These are phyloP conservation scores for Atta cephalotes DNA, from an alignment of 1,140 invertebrate species.

Conservation along the genomic window DNA sequence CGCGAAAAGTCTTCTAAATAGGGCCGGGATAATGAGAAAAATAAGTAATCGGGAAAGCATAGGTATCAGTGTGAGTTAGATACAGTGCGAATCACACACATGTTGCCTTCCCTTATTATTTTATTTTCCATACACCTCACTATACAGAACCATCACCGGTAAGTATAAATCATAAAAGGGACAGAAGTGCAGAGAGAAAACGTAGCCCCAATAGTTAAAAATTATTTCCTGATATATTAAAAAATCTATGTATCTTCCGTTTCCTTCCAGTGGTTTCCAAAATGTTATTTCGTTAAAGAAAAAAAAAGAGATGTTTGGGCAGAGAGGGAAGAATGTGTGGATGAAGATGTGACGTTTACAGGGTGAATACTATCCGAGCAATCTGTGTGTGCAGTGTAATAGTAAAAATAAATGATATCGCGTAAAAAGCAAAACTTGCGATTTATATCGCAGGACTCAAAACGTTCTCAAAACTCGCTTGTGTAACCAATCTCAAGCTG, in stretches of 20 bases:
- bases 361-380: slow-evolving; percentile 23
- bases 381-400: slow-evolving; percentile 42
- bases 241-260: not conserved
- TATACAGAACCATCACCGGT: slow-evolving; percentile 70
- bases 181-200: slow-evolving; percentile 30
- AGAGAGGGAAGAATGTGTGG: slow-evolving; percentile 1
- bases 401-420: slow-evolving; percentile 34
- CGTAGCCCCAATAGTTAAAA: not conserved
- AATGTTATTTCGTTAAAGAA: not conserved
- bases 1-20: slow-evolving; percentile 36
- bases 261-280: not conserved
- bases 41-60: not conserved
- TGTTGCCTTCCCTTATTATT: slow-evolving; percentile 17
- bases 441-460: slow-evolving; percentile 25
- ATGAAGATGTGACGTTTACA: slow-evolving; percentile 26
- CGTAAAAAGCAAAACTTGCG: slow-evolving; percentile 54
- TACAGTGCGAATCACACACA: slow-evolving; percentile 55
- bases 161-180: slow-evolving; percentile 59
- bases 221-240: not conserved
- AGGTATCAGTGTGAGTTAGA: slow-evolving; percentile 69
- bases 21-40: slow-evolving; percentile 7
- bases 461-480: slow-evolving; percentile 26
- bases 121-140: slow-evolving; percentile 49
- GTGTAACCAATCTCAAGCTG: slow-evolving; percentile 53
- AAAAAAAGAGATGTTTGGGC: not conserved